Evolutionary conservation across 1,140 invertebrate species (phyloP).

Genomic region (Drosophila bifasciata): DNA sequence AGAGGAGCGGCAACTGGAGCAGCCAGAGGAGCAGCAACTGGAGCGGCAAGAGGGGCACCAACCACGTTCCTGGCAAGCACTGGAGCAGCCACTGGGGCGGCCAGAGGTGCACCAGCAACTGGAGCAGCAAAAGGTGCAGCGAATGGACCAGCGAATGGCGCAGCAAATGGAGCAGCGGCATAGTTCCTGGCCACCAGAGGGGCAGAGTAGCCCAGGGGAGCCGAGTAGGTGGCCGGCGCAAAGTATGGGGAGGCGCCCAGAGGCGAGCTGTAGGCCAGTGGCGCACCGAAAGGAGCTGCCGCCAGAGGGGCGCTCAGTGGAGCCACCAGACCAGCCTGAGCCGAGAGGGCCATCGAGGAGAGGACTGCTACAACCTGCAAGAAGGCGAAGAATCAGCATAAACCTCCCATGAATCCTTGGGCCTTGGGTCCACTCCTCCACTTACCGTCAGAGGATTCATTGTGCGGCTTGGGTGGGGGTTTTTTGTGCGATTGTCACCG

Average conservation of each 20-base stretch:
- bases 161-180: slow-evolving; percentile 60
- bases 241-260: slow-evolving; percentile 50
- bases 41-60: slow-evolving; percentile 64
- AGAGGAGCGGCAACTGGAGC: slow-evolving; percentile 26
- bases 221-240: slow-evolving; percentile 56
- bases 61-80: too few relatives aligned
- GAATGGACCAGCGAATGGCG: slow-evolving; percentile 30
- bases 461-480: slow-evolving; percentile 71
- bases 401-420: slow-evolving; percentile 3
- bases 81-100: slow-evolving; percentile 31
- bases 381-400: neutral
- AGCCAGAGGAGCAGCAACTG: slow-evolving; percentile 51
- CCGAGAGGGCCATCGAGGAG: slow-evolving; percentile 76
- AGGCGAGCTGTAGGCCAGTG: slow-evolving; percentile 64
- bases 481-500: slow-evolving; percentile 72
- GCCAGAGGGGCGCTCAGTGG: slow-evolving; percentile 48
- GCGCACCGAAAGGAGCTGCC: slow-evolving; percentile 59
- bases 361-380: slow-evolving; percentile 79
- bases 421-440: neutral
- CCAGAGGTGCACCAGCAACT: neutral
- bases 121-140: slow-evolving; percentile 39
- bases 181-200: slow-evolving; percentile 53
- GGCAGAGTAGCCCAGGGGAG: slow-evolving; percentile 44
- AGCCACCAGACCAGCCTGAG: slow-evolving; percentile 61
- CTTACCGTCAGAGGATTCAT: slow-evolving; percentile 84